phyloP scores from a whole-genome alignment of 2,797 vertebrate genomes.

The Sebastes iracundus region DNA sequence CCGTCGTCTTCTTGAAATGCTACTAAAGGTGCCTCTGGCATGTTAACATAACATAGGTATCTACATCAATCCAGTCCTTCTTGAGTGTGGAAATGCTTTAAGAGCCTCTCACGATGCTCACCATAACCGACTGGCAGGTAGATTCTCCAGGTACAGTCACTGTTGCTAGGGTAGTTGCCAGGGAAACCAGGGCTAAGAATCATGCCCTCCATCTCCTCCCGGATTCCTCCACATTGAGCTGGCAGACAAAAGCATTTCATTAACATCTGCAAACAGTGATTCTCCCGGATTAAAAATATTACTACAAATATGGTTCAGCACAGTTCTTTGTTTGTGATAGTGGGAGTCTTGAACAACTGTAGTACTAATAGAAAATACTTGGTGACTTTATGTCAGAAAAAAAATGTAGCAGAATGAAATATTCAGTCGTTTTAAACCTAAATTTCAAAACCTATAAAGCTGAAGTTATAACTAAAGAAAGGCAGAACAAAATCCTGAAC shows the following conservation, averaged over 20 bases:
- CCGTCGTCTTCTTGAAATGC: background rate
- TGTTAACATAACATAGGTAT: background rate
- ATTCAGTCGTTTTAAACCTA: background rate
- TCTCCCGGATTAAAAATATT: conserved; percentile 8
- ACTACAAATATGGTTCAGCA: background rate
- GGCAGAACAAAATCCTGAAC: background rate
- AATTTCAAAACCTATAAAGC: background rate
- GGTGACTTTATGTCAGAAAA: background rate
- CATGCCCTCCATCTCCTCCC: conserved; percentile 95
- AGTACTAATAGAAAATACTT: background rate
- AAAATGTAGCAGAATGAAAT: background rate
- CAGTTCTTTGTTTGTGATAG: background rate
- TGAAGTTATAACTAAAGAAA: background rate
- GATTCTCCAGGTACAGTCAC: conserved; percentile 97
- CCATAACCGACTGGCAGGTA: conserved; percentile 94
- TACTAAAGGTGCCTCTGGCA: fast-evolving
- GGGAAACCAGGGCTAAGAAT: conserved; percentile 98
- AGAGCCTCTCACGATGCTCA: conserved; percentile 75
- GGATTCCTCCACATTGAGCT: conserved; percentile 96
- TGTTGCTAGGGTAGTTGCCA: conserved; percentile 98
- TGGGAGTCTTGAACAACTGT: background rate
- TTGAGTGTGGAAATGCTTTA: conserved; percentile 8
- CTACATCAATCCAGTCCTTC: background rate
- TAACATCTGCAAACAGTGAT: conserved; percentile 21
- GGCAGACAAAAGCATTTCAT: conserved; percentile 34